phyloP scores from a whole-genome alignment of 2,113 vertebrate genomes.

The Lathamus discolor region DNA sequence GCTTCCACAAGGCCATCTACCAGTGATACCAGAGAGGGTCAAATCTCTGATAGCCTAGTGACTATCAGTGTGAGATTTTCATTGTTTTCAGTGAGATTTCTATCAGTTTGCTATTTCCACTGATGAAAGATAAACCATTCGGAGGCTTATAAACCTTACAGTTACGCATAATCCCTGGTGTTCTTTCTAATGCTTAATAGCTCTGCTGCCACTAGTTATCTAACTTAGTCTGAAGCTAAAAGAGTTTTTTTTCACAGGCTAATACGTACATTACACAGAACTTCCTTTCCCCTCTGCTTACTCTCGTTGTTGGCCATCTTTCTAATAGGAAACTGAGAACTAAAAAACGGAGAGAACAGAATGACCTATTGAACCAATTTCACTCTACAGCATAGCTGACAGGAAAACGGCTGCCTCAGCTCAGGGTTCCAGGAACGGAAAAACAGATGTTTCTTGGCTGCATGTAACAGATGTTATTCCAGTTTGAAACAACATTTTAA shows the following conservation, averaged over 20 bases:
- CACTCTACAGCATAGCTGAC: not conserved
- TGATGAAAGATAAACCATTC: not conserved
- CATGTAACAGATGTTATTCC: constrained; percentile 44
- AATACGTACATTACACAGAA: not conserved
- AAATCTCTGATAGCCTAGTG: not conserved
- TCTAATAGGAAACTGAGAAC: constrained; percentile 11
- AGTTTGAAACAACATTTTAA: constrained; percentile 41
- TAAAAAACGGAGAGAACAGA: not conserved
- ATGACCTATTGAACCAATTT: constrained; percentile 50
- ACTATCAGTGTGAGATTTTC: not conserved
- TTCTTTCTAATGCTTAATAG: not conserved
- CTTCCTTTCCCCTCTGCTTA: not conserved
- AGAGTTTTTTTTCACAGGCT: not conserved
- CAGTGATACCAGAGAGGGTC: not conserved
- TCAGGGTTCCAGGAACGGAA: constrained; percentile 14
- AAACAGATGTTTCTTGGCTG: constrained; percentile 54
- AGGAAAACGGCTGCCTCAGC: constrained; percentile 10
- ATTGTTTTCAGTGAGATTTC: not conserved
- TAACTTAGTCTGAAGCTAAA: not conserved
- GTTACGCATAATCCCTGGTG: not conserved
- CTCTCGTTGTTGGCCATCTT: not conserved
- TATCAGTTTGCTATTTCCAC: not conserved
- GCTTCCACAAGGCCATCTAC: not conserved
- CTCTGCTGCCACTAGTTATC: not conserved
- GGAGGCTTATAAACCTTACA: not conserved